phyloP scores from a whole-genome alignment of 2,113 vertebrate species.

The Osmerus eperlanus region DNA sequence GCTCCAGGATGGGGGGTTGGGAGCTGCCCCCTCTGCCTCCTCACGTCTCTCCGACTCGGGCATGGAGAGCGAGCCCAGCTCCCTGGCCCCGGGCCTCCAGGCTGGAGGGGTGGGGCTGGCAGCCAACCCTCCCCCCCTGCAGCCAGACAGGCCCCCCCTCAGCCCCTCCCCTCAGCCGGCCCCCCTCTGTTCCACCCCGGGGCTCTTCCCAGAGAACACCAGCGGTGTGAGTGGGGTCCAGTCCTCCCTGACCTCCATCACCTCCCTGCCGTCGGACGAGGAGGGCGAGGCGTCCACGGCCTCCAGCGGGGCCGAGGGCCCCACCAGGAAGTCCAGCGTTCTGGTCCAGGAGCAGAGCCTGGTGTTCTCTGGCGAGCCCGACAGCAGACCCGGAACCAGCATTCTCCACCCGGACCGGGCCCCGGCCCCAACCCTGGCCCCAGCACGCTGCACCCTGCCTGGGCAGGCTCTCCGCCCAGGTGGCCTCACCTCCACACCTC shows the following conservation, averaged over 20 bases:
- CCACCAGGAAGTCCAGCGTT: slow-evolving; percentile 71
- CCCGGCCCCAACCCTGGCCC: neutral
- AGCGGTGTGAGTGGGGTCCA: slow-evolving; percentile 91
- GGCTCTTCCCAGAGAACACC: slow-evolving; percentile 83
- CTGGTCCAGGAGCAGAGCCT: slow-evolving; percentile 79
- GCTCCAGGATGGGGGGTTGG: slow-evolving; percentile 71
- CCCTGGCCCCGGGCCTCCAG: slow-evolving; percentile 75
- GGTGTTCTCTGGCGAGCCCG: slow-evolving; percentile 70
- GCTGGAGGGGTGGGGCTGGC: slow-evolving; percentile 58
- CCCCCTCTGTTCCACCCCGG: slow-evolving; percentile 76
- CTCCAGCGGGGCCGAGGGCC: slow-evolving; percentile 69
- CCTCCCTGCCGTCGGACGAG: slow-evolving; percentile 93
- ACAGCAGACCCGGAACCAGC: slow-evolving; percentile 9
- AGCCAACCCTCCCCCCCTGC: slow-evolving; percentile 61
- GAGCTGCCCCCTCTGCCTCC: slow-evolving; percentile 73
- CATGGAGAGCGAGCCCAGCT: slow-evolving; percentile 94
- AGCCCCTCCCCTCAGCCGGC: slow-evolving; percentile 71
- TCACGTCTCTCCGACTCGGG: slow-evolving; percentile 95
- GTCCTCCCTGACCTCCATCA: slow-evolving; percentile 97
- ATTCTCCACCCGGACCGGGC: neutral
- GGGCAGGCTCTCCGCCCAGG: neutral
- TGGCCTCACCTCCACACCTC: neutral
- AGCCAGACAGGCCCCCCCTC: slow-evolving; percentile 71
- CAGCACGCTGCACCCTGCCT: neutral
- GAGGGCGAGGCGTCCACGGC: slow-evolving; percentile 83